Evolutionary conservation across 2,113 vertebrate genomes (phyloP).

Genomic region (Stercorarius parasiticus): DNA sequence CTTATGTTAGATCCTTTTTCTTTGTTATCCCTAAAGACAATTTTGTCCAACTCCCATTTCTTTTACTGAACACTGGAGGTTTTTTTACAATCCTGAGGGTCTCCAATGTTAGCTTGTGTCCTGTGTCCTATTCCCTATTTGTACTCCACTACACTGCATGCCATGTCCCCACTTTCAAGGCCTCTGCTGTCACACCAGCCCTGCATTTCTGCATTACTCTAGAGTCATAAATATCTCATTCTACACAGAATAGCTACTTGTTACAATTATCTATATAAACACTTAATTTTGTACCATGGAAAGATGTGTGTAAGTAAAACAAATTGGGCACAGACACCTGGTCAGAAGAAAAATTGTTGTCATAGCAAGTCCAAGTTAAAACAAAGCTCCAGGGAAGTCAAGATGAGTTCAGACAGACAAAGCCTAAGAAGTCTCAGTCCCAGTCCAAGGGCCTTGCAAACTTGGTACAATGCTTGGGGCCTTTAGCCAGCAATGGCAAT

Average conservation of each 20-base stretch:
- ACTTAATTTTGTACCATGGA: background rate
- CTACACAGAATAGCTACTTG: background rate
- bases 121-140: background rate
- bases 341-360: background rate
- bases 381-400: background rate
- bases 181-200: background rate
- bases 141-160: background rate
- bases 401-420: background rate
- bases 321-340: background rate
- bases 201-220: background rate
- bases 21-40: background rate
- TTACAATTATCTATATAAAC: background rate
- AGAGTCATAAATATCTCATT: background rate
- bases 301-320: background rate
- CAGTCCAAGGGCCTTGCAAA: background rate
- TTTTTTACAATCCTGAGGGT: background rate
- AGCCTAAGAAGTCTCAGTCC: background rate
- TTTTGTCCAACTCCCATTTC: background rate
- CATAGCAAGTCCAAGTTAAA: background rate
- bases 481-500: background rate
- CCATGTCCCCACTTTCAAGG: background rate
- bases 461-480: background rate
- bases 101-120: background rate
- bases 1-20: background rate
- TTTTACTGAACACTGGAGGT: background rate